Evolutionary conservation across 2,797 vertebrate species (phyloP).

Genomic region (Bradypus variegatus): DNA sequence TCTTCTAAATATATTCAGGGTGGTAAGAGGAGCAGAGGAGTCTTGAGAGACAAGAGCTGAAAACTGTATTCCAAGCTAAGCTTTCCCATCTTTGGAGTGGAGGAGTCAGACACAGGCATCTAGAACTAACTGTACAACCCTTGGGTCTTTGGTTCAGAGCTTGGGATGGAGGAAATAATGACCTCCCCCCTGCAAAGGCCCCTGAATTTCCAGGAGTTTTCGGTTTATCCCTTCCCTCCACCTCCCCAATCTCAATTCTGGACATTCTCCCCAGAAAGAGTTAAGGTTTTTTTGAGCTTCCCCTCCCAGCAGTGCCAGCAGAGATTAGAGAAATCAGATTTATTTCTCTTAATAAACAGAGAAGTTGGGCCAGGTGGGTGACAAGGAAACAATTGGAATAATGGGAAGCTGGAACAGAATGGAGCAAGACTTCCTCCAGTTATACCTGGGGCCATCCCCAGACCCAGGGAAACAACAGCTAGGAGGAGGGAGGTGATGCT

Average conservation of each 20-base stretch:
- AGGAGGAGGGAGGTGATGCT: constrained; percentile 36
- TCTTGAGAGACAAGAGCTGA: background rate
- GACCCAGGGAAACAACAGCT: constrained; percentile 44
- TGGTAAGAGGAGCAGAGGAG: background rate
- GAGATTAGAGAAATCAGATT: constrained; percentile 58
- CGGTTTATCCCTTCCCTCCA: background rate
- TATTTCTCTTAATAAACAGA: constrained; percentile 64
- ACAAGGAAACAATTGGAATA: constrained; percentile 51
- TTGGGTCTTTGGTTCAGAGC: background rate
- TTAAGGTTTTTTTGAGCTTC: constrained; percentile 47
- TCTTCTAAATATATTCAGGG: background rate
- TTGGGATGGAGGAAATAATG: background rate
- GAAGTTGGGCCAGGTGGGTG: constrained; percentile 48
- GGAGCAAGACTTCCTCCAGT: constrained; percentile 25
- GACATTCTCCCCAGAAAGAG: constrained; percentile 49
- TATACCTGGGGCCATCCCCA: constrained; percentile 6
- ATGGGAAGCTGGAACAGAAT: constrained; percentile 44
- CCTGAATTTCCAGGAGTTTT: background rate
- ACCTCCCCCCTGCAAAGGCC: background rate
- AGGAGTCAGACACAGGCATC: background rate
- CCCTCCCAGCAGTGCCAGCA: constrained; percentile 36
- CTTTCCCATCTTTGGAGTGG: background rate
- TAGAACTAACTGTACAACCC: background rate
- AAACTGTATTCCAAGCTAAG: background rate
- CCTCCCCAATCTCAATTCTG: background rate